Evolutionary conservation across 2,797 vertebrate genomes (phyloP).

Genomic region (Coreius guichenoti): DNA sequence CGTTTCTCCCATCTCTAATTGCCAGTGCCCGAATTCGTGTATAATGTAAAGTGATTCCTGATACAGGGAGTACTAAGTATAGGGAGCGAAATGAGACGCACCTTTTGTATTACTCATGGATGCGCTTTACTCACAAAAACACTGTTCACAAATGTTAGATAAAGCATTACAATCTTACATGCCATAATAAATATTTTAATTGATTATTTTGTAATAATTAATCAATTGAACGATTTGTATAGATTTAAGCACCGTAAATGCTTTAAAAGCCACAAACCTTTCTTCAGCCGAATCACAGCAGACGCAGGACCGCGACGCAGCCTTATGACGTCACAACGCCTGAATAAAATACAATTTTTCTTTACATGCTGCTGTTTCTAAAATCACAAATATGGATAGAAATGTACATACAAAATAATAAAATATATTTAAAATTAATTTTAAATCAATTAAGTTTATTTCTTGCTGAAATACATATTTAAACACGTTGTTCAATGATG

Average conservation of each 20-base stretch:
- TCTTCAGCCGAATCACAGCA: not conserved
- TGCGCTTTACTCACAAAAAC: not conserved
- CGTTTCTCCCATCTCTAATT: not conserved
- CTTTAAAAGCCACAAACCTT: conserved; percentile 16
- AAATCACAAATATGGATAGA: not conserved
- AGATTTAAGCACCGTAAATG: not conserved
- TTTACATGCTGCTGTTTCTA: not conserved
- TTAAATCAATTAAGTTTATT: not conserved
- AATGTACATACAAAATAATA: not conserved
- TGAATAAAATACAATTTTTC: not conserved
- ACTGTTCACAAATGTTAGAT: not conserved
- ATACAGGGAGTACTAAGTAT: not conserved
- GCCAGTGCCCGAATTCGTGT: not conserved
- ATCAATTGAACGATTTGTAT: not conserved
- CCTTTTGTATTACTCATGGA: not conserved
- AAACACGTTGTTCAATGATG: too few relatives aligned
- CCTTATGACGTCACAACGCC: not conserved
- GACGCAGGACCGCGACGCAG: not conserved
- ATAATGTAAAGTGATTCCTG: not conserved
- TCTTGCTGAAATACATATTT: not conserved
- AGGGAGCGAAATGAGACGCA: not conserved
- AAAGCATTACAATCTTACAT: not conserved
- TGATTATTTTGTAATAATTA: not conserved
- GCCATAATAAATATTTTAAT: not conserved
- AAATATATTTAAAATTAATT: not conserved